Evolutionary conservation across 1,140 invertebrate genomes (phyloP), one percentile per base, ranked within the genome.

Genomic region (Lepidurus couesii): DNA sequence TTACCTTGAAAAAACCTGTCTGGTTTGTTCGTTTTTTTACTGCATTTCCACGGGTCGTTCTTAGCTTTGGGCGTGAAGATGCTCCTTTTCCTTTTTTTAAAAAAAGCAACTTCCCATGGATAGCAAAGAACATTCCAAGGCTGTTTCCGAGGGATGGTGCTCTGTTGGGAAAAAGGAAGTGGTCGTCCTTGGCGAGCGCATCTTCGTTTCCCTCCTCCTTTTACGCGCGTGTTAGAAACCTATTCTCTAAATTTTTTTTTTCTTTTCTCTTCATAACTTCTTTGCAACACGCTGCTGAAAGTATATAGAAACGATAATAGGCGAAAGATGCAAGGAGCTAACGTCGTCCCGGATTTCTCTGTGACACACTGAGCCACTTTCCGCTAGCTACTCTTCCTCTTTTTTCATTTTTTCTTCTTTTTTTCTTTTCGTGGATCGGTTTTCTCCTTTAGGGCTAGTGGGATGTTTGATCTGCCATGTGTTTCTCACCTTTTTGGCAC

Each of bases 321-420:
- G 53, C 16, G 21, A 65, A 65, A 65, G 53, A 65, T 65, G 53
- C 53, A 65, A 21, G 34, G 34, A 34, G 34, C 34, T 34, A 34
- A 34, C 34, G 16, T 65, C 3, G 53, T 65, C 53, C 53, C 53
- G 53, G 53, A 65, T 65, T 65, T 65, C 53, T 65, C 53, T 65
- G 53, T 65, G 53, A 65, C 53, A 65, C 53, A 65, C 53, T 65
- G 53, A 65, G 53, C 53, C 53, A 65, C 53, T 65, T 65, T 65
- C 53, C 16, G 53, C 13, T 65, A 65, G 53, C 53, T 65, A n/a
- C 53, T 65, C 53, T 65, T 16, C 8, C 9, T 65, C 9, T 21
- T 9, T 65, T 65, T 65, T 9, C 6, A 4, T 9, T 21, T 5
- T n/a, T 21, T 21, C 10, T 65, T 65, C 47, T 13, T 65, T n/a